Conservation (phyloP, 2,888 invertebrate genomes). For the Carpatolechia fugitivella region DNA sequence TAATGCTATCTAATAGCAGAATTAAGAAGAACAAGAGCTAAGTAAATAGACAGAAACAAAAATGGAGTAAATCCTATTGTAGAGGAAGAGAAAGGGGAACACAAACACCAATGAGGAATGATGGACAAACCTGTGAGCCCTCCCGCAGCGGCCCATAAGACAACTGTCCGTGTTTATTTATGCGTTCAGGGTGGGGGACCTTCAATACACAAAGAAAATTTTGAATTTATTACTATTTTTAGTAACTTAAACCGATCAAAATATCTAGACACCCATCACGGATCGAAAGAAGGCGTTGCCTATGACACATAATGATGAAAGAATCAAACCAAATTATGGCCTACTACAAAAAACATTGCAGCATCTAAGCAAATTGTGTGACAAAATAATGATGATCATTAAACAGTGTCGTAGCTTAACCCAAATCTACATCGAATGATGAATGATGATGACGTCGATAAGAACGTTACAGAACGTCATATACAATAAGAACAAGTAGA, state of each 20-base stretch:
- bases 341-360: constrained; percentile 42
- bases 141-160: constrained; percentile 84
- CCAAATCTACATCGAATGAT: constrained; percentile 35
- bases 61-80: constrained; percentile 42
- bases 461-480: not conserved
- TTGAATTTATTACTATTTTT: constrained; percentile 57
- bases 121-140: constrained; percentile 82
- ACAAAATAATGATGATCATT: constrained; percentile 36
- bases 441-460: constrained; percentile 27
- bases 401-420: constrained; percentile 28
- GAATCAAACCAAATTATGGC: constrained; percentile 33
- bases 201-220: constrained; percentile 81
- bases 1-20: constrained; percentile 37
- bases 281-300: constrained; percentile 49
- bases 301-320: constrained; percentile 35
- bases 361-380: constrained; percentile 48
- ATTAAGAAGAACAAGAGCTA: constrained; percentile 42
- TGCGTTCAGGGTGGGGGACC: constrained; percentile 82
- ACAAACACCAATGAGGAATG: constrained; percentile 76
- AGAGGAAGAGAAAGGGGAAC: constrained; percentile 65
- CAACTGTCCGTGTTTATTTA: constrained; percentile 82
- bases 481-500: constrained; percentile 17
- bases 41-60: constrained; percentile 37
- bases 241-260: constrained; percentile 42
- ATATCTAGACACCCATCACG: constrained; percentile 58